Evolutionary conservation across 2,888 invertebrate species (phyloP).

Genomic region (Cantharis lateralis): DNA sequence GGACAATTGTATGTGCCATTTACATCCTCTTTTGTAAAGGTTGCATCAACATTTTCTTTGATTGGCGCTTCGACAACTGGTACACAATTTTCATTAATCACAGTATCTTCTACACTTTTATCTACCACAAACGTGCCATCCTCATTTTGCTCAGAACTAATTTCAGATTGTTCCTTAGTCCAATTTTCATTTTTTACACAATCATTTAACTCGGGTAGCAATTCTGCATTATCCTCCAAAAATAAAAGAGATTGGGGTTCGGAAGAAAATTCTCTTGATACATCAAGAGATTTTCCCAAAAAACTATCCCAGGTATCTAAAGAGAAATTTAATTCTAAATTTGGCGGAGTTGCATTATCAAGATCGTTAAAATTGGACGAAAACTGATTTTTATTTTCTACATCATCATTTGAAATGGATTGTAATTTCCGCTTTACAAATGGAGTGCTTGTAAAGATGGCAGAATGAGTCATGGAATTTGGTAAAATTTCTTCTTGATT

Average conservation of each 20-base stretch:
- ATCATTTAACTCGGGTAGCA: not conserved
- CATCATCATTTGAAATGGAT: conserved; percentile 39
- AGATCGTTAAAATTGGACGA: conserved; percentile 58
- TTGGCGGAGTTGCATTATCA: not conserved
- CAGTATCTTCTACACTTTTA: not conserved
- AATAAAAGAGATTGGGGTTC: conserved; percentile 42
- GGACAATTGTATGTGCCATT: not conserved
- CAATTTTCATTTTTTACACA: not conserved
- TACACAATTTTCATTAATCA: not conserved
- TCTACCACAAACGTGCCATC: not conserved
- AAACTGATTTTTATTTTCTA: conserved; percentile 58
- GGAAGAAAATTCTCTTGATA: conserved; percentile 41
- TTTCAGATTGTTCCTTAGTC: not conserved
- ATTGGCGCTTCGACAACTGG: not conserved
- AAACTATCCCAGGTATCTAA: conserved; percentile 57
- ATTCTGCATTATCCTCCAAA: conserved; percentile 1
- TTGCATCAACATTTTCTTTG: not conserved
- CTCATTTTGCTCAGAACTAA: not conserved
- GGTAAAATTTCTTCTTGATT: conserved; percentile 46
- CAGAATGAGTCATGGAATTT: conserved; percentile 47
- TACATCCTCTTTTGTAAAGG: not conserved
- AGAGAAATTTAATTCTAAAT: conserved; percentile 48
- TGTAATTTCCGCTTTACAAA: conserved; percentile 6
- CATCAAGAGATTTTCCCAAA: conserved; percentile 50
- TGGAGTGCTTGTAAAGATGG: conserved; percentile 44